phyloP scores from a whole-genome alignment of 2,888 invertebrate species.

The Antheraea yamamai region DNA sequence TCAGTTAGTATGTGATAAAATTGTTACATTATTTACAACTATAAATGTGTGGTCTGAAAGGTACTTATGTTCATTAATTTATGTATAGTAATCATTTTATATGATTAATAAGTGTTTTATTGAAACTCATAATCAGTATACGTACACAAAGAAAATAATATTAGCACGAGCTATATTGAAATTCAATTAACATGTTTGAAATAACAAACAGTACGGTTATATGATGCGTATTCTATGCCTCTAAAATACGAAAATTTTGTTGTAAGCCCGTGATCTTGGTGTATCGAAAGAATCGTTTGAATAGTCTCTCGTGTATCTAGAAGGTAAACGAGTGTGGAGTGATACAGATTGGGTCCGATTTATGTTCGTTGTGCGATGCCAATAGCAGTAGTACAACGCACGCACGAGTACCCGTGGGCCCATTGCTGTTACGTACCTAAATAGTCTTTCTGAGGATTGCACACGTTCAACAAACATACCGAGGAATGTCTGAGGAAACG shows the following conservation, averaged over 20 bases:
- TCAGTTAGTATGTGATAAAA: no score
- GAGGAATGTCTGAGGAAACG: constrained; percentile 41
- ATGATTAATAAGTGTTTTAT: neutral
- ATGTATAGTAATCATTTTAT: neutral
- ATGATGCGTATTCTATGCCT: neutral
- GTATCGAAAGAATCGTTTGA: constrained; percentile 25
- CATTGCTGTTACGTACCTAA: constrained; percentile 19
- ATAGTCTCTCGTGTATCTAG: constrained; percentile 27
- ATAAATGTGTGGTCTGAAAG: neutral
- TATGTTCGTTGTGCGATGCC: constrained; percentile 40
- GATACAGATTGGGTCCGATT: constrained; percentile 56
- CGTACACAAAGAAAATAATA: neutral
- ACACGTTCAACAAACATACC: constrained; percentile 48
- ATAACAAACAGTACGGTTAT: neutral
- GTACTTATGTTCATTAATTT: neutral
- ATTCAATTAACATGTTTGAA: neutral
- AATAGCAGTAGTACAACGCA: constrained; percentile 8
- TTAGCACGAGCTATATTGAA: neutral
- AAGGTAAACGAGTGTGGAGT: constrained; percentile 29
- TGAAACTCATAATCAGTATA: neutral
- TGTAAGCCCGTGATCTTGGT: constrained; percentile 17
- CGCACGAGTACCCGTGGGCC: constrained; percentile 12
- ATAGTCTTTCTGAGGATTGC: constrained; percentile 49
- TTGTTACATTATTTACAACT: neutral
- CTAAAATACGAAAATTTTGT: constrained; percentile 14